These are phyloP conservation scores for Cybosia mesomella DNA, from an alignment of 2,888 invertebrate species.

Conservation along the genomic window DNA sequence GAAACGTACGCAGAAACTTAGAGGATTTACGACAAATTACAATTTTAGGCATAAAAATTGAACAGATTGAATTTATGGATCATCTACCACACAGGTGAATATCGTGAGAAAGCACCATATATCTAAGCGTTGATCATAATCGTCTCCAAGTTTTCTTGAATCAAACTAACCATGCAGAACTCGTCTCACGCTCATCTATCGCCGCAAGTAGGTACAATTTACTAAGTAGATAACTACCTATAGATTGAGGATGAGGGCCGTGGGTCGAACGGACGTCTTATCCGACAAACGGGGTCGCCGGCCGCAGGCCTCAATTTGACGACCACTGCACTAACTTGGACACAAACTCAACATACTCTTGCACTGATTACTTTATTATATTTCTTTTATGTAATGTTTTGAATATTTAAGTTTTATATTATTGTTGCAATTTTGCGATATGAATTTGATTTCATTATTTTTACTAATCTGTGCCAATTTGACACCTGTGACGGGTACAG, in stretches of 20 bases:
- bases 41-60: not conserved
- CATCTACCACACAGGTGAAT: not conserved
- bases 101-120: not conserved
- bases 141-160: not conserved
- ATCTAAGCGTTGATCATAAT: too few species aligned
- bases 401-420: conserved; percentile 20
- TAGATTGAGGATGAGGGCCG: not conserved
- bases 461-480: conserved; percentile 25
- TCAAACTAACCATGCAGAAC: not conserved
- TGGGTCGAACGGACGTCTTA: not conserved
- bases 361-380: conserved; percentile 5
- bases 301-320: conserved; percentile 9
- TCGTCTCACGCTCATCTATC: not conserved
- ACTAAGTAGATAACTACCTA: not conserved
- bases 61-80: not conserved
- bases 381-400: not conserved
- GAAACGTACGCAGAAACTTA: too few species aligned
- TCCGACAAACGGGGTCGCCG: not conserved
- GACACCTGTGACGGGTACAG: conserved; percentile 28
- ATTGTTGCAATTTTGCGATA: conserved; percentile 29
- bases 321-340: conserved; percentile 11
- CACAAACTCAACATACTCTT: conserved; percentile 9
- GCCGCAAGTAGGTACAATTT: too few species aligned
- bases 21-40: too few species aligned
- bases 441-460: conserved; percentile 39